Evolutionary conservation across 2,797 vertebrate species (phyloP).

Genomic region (Australoheros facetus): DNA sequence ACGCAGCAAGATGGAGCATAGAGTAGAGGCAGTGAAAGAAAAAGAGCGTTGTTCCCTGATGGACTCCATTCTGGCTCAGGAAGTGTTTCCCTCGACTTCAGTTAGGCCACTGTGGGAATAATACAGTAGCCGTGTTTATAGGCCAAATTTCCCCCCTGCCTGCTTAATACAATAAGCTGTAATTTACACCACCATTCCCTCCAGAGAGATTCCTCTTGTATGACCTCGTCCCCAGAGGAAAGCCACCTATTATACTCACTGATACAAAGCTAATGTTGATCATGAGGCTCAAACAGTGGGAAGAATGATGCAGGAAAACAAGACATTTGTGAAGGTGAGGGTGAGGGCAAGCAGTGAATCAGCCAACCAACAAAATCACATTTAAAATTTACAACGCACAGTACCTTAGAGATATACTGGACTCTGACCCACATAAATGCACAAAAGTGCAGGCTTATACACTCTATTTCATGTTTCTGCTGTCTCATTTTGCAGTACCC

Average conservation of each 20-base stretch:
- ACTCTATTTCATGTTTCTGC: neutral
- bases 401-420: constrained; percentile 3
- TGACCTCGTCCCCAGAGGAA: constrained; percentile 58
- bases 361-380: constrained; percentile 30
- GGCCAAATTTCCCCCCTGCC: constrained; percentile 59
- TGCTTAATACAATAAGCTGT: constrained; percentile 80
- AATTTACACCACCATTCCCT: constrained; percentile 79
- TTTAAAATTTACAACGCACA: constrained; percentile 22
- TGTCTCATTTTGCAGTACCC: neutral
- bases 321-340: constrained; percentile 17
- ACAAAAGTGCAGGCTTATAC: neutral
- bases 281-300: constrained; percentile 53
- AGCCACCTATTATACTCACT: constrained; percentile 67
- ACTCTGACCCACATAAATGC: neutral
- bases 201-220: constrained; percentile 72
- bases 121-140: constrained; percentile 74
- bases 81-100: constrained; percentile 71
- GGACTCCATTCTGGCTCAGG: constrained; percentile 65
- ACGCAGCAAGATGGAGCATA: constrained; percentile 17
- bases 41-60: constrained; percentile 28
- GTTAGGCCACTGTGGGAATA: constrained; percentile 70
- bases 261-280: constrained; percentile 66
- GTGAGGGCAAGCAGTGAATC: neutral
- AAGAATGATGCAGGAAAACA: constrained; percentile 43
- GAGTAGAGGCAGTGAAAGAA: constrained; percentile 36